Evolutionary conservation across 2,797 vertebrate genomes (phyloP).

Genomic region (Scolopax rusticola): DNA sequence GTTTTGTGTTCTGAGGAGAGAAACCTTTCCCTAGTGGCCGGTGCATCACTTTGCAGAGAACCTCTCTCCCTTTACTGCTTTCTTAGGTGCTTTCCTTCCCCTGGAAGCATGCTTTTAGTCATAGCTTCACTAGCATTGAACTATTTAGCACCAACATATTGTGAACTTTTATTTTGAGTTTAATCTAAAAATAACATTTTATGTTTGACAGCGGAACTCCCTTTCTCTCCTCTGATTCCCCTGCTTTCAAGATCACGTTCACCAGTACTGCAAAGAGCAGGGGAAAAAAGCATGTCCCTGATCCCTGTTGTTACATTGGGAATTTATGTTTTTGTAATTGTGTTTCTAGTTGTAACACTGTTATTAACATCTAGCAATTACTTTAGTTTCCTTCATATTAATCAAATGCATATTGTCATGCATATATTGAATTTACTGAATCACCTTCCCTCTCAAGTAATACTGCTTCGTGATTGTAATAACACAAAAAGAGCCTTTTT

Average conservation of each 20-base stretch:
- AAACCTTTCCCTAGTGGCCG: not conserved
- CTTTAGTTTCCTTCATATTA: not conserved
- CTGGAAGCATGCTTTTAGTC: not conserved
- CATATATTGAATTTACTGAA: not conserved
- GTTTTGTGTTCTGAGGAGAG: constrained; percentile 19
- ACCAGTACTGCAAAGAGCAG: not conserved
- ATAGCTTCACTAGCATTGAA: not conserved
- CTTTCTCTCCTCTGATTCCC: not conserved
- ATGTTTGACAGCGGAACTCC: not conserved
- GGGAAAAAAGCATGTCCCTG: not conserved
- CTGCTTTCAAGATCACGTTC: not conserved
- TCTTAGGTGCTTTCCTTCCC: not conserved
- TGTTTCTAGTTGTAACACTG: constrained; percentile 2
- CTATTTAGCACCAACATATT: not conserved
- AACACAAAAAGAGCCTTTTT: not conserved
- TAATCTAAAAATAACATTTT: not conserved
- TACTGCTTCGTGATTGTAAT: not conserved
- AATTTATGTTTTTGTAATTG: not conserved
- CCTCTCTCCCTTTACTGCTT: not conserved
- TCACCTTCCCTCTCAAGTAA: not conserved
- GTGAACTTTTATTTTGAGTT: not conserved
- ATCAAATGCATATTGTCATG: not conserved
- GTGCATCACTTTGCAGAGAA: not conserved
- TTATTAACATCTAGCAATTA: not conserved
- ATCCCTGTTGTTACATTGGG: not conserved